Evolutionary conservation across 2,888 invertebrate genomes (phyloP), one percentile per base, ranked within the genome.

Genomic region (Callimorpha dominula): DNA sequence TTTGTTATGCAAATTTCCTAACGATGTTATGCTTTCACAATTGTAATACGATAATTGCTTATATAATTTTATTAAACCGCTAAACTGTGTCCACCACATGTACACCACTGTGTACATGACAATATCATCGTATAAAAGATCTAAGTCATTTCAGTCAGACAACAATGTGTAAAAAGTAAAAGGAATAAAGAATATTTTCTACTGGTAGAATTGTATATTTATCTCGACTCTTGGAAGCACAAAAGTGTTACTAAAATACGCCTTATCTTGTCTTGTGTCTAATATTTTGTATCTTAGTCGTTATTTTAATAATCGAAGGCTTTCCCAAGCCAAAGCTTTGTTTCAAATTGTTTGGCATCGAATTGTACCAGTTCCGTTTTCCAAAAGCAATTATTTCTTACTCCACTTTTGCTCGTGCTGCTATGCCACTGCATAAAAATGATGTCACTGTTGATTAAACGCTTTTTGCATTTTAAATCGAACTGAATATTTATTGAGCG

Each of bases 391-490:
- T 71, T 62, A 43, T 66, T 72, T 68, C 63, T 62, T 43, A 50
- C 50, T 4, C 6, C n/a, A 15, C 60, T 63, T 50, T 70, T 5
- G 31, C 52, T 42, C n/a, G 43, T 68, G 50, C 20, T 31, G 65
- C 17, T 64, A 49, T 54, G 72, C 65, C 57, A 20, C 5, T 57
- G 20, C 20, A 70, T 68, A 70, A 67, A 74, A 72, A 68, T 64
- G 43, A 75, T 72, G 66, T 64, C 14, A 52, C 54, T 49, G 71
- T 65, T 54, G 65, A 77, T 74, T 77, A 71, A 74, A 79, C 65
- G 64, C 66, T 68, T 81, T 82, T 74, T 77, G 81, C 74, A 81
- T 77, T 79, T 81, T 71, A 78, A 73, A 77, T 83, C 63, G 49
- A 68, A 50, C 65, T 64, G 75, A 79, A 73, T 75, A 83, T 81